Evolutionary conservation across 2,888 invertebrate genomes (phyloP).

Genomic region (Pasiphila rectangulata): DNA sequence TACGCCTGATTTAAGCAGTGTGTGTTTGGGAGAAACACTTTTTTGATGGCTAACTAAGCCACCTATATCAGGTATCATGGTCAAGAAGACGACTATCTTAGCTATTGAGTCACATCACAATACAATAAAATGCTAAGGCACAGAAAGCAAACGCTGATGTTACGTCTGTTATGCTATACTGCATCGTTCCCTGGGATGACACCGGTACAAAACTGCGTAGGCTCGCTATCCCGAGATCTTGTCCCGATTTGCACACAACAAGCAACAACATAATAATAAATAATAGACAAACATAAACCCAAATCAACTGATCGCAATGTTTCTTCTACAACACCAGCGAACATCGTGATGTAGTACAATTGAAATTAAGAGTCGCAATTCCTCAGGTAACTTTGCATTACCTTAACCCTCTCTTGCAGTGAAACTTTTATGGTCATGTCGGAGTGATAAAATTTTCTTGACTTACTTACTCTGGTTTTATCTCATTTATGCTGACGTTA

Average conservation of each 20-base stretch:
- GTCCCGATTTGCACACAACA: slow-evolving; percentile 21
- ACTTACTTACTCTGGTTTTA: background rate
- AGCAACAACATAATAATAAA: slow-evolving; percentile 19
- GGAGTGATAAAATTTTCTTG: too few species aligned
- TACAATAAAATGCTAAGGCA: too few species aligned
- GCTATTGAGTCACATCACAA: too few species aligned
- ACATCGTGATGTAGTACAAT: slow-evolving; percentile 11
- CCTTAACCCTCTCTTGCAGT: too few species aligned
- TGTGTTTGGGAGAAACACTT: too few species aligned
- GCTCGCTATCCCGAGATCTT: slow-evolving; percentile 15
- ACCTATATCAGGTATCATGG: too few species aligned
- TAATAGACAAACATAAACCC: slow-evolving; percentile 24
- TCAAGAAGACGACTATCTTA: too few species aligned
- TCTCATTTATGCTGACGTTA: background rate
- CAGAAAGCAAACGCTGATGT: background rate
- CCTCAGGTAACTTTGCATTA: background rate
- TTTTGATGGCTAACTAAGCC: too few species aligned
- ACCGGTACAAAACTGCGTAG: slow-evolving; percentile 20
- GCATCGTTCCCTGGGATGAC: slow-evolving; percentile 5
- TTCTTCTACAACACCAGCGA: slow-evolving; percentile 11
- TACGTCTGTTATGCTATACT: background rate
- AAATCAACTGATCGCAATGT: slow-evolving; percentile 26
- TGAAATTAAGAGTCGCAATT: background rate
- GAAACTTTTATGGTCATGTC: too few species aligned
- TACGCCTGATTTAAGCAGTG: too few species aligned